Evolutionary conservation across 2,113 vertebrate genomes (phyloP).

Genomic region (Corvus cornix): DNA sequence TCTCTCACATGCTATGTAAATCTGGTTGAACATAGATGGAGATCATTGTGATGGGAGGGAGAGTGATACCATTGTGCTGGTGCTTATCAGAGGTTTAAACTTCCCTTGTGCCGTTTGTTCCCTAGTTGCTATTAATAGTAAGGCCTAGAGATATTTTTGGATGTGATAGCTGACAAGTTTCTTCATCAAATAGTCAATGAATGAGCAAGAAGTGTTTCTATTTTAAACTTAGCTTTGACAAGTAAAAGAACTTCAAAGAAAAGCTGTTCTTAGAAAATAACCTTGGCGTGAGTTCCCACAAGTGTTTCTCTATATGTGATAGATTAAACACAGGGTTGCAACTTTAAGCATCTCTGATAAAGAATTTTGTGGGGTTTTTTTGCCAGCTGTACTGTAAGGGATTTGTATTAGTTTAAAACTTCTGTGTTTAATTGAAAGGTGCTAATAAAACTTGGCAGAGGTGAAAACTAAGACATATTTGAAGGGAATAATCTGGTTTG

Average conservation of each 20-base stretch:
- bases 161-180: conserved; percentile 55
- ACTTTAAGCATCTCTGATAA: background rate
- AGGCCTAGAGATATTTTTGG: conserved; percentile 17
- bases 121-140: conserved; percentile 39
- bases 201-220: conserved; percentile 53
- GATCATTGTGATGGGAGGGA: background rate
- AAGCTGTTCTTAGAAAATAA: conserved; percentile 19
- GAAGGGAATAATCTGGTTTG: background rate
- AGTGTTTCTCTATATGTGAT: background rate
- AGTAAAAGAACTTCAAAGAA: conserved; percentile 34
- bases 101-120: conserved; percentile 40
- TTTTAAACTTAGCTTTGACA: conserved; percentile 41
- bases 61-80: accelerated
- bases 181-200: conserved; percentile 58
- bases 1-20: background rate
- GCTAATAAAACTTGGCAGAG: background rate
- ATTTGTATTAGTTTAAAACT: background rate
- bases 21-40: background rate
- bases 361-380: background rate
- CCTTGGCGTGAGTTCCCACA: background rate
- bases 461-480: background rate
- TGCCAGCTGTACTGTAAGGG: background rate
- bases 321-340: background rate
- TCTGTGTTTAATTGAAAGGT: background rate
- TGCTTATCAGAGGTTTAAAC: conserved; percentile 19